phyloP scores from a whole-genome alignment of 2,888 invertebrate species.

The Conistra vaccinii region DNA sequence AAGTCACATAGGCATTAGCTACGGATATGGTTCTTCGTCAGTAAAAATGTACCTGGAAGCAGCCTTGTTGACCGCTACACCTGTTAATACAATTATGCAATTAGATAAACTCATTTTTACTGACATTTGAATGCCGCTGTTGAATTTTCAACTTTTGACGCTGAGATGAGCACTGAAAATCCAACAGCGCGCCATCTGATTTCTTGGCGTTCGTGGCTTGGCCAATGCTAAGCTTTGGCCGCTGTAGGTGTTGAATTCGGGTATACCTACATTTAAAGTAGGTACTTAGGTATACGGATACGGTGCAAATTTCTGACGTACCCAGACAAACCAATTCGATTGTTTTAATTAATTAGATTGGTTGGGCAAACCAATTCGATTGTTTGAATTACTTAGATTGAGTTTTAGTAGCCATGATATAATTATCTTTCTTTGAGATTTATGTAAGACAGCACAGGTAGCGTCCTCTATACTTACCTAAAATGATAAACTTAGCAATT shows the following conservation, averaged over 20 bases:
- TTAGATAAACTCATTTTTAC: no score
- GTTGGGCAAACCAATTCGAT: background rate
- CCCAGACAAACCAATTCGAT: background rate
- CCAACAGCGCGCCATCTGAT: background rate
- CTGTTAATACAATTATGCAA: no score
- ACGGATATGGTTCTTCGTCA: background rate
- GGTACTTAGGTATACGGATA: background rate
- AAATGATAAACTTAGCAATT: background rate
- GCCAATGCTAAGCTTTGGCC: background rate
- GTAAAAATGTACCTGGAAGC: background rate
- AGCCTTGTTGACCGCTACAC: no score
- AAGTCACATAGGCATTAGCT: background rate
- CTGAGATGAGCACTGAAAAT: background rate
- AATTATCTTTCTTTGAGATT: no score
- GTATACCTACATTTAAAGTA: background rate
- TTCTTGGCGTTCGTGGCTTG: background rate
- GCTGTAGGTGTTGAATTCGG: background rate
- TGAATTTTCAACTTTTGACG: background rate
- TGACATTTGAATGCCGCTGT: background rate
- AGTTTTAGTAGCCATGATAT: background rate
- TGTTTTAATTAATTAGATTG: no score
- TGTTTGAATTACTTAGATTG: background rate
- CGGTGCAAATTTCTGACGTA: background rate
- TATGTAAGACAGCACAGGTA: background rate
- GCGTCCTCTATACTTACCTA: background rate